Conservation (phyloP, 2,888 invertebrate genomes). For the Drosophila paracracens region DNA sequence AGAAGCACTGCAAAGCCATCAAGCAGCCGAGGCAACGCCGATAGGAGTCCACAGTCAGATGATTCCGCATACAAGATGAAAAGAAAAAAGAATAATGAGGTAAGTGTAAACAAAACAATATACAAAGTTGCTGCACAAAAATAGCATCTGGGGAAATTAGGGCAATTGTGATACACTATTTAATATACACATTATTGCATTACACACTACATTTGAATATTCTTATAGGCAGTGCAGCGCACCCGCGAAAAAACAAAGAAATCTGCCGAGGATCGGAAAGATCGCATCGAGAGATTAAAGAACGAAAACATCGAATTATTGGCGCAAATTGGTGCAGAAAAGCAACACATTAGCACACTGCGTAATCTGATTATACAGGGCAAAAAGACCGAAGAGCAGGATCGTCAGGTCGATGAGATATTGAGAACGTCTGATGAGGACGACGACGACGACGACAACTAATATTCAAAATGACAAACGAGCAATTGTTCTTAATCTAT, state of each 20-base stretch:
- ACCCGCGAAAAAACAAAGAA: constrained; percentile 83
- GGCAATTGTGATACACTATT: constrained; percentile 23
- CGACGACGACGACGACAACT: constrained; percentile 64
- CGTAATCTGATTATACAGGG: constrained; percentile 77
- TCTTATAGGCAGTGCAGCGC: constrained; percentile 82
- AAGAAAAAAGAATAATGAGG: constrained; percentile 84
- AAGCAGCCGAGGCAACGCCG: constrained; percentile 34
- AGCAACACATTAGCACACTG: constrained; percentile 73
- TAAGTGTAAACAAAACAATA: constrained; percentile 46
- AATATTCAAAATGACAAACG: constrained; percentile 65
- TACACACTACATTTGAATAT: constrained; percentile 5
- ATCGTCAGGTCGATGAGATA: constrained; percentile 74
- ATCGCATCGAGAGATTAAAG: constrained; percentile 78
- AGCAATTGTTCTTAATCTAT: constrained; percentile 65
- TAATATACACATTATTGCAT: constrained; percentile 29
- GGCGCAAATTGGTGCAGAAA: constrained; percentile 72
- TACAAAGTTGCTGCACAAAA: constrained; percentile 61
- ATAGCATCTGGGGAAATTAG: constrained; percentile 49
- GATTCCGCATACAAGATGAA: constrained; percentile 82
- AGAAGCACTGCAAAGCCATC: constrained; percentile 74
- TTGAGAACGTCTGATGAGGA: constrained; percentile 70
- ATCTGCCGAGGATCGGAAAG: constrained; percentile 81
- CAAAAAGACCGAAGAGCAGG: constrained; percentile 68
- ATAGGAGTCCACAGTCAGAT: constrained; percentile 70
- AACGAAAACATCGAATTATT: constrained; percentile 74